Evolutionary conservation across 2,888 invertebrate species (phyloP).

Genomic region (Eubasilissa splendida): DNA sequence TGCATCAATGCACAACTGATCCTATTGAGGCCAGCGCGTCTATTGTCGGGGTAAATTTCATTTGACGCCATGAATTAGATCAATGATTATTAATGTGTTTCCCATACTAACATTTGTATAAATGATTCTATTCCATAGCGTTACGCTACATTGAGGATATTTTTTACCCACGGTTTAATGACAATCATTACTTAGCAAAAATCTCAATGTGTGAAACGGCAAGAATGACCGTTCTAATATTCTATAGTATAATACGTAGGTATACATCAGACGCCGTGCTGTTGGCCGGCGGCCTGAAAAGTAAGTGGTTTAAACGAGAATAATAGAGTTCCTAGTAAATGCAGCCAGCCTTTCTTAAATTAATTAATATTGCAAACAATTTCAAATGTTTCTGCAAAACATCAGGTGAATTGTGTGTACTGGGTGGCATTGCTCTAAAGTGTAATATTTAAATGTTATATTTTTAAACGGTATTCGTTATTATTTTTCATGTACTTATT

Average conservation of each 20-base stretch:
- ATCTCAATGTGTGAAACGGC: slow-evolving; percentile 53
- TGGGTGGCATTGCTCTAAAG: slow-evolving; percentile 1
- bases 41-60: slow-evolving; percentile 54
- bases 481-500: too few species aligned
- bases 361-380: slow-evolving; percentile 38
- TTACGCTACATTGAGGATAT: slow-evolving; percentile 33
- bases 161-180: slow-evolving; percentile 52
- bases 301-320: slow-evolving; percentile 21
- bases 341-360: slow-evolving; percentile 26
- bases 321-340: slow-evolving; percentile 25
- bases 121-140: slow-evolving; percentile 31
- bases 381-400: slow-evolving; percentile 2
- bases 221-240: slow-evolving; percentile 49
- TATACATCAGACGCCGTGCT: slow-evolving; percentile 36
- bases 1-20: neutral
- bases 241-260: too few species aligned
- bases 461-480: too few species aligned
- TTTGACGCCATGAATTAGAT: slow-evolving; percentile 55
- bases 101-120: slow-evolving; percentile 47
- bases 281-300: slow-evolving; percentile 21
- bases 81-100: slow-evolving; percentile 58
- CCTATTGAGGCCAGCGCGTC: slow-evolving; percentile 10
- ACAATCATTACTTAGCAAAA: slow-evolving; percentile 59
- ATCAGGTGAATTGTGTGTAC: neutral
- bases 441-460: too few species aligned